Conservation (phyloP, 2,797 vertebrate genomes). For the Philypnodon macrostomus region DNA sequence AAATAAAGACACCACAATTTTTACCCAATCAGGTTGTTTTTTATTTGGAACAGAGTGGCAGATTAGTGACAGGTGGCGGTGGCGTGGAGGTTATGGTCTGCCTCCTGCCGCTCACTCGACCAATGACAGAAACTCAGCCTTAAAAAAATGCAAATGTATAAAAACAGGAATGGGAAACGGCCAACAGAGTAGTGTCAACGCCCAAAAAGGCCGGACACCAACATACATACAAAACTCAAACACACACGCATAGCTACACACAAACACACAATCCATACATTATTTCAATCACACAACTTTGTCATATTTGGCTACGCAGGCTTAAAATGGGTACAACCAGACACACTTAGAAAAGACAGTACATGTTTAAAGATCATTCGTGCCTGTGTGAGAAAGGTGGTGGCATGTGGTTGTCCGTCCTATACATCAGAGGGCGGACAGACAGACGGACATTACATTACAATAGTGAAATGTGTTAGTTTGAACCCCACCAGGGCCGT, state of each 20-base stretch:
- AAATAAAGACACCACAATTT: constrained; percentile 46
- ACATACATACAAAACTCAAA: constrained; percentile 47
- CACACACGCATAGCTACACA: constrained; percentile 35
- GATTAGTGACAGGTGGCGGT: constrained; percentile 83
- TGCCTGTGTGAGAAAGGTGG: constrained; percentile 65
- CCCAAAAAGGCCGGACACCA: constrained; percentile 69
- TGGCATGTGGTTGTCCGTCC: constrained; percentile 51
- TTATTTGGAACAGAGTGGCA: constrained; percentile 85
- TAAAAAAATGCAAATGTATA: constrained; percentile 87
- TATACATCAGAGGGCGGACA: constrained; percentile 42
- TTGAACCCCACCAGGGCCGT: no score
- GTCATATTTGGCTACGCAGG: constrained; percentile 77
- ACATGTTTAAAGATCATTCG: constrained; percentile 70
- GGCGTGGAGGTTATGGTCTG: constrained; percentile 72
- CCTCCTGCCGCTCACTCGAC: constrained; percentile 79
- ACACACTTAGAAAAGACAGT: constrained; percentile 76
- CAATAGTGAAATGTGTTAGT: no score
- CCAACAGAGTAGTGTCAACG: constrained; percentile 75
- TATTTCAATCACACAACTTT: constrained; percentile 37
- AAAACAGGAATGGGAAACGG: constrained; percentile 84
- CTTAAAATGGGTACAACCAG: constrained; percentile 76
- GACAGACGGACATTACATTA: no score
- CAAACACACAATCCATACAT: constrained; percentile 44
- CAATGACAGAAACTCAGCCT: constrained; percentile 81
- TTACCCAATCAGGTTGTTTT: constrained; percentile 80